Evolutionary conservation across 2,113 vertebrate genomes (phyloP).

Genomic region (Sialia sialis): DNA sequence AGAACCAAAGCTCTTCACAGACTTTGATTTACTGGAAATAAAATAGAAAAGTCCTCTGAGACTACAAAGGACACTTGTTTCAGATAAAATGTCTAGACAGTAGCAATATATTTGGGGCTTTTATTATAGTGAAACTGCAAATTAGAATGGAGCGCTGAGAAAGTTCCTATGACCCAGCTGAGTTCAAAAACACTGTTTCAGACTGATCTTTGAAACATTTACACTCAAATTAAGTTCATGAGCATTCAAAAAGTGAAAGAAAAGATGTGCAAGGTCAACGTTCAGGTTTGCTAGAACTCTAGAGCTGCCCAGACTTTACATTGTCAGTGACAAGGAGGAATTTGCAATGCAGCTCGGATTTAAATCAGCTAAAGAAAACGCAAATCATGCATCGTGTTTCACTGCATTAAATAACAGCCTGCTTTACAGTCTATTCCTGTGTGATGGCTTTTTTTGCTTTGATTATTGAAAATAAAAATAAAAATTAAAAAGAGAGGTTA

Average conservation of each 20-base stretch:
- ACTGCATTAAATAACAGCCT: neutral
- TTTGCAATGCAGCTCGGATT: slow-evolving; percentile 13
- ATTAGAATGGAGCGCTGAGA: slow-evolving; percentile 79
- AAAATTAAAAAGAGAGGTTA: neutral
- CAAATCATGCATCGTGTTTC: neutral
- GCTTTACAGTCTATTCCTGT: neutral
- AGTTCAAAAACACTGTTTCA: slow-evolving; percentile 73
- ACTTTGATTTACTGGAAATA: slow-evolving; percentile 96
- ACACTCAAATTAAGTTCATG: slow-evolving; percentile 62
- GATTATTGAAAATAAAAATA: neutral
- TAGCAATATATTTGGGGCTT: slow-evolving; percentile 83
- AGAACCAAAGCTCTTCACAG: slow-evolving; percentile 82
- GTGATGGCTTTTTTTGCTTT: neutral
- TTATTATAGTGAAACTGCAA: slow-evolving; percentile 84
- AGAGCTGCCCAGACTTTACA: slow-evolving; percentile 8
- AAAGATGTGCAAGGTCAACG: slow-evolving; percentile 31
- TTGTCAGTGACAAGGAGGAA: slow-evolving; percentile 1
- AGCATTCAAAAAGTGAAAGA: slow-evolving; percentile 43
- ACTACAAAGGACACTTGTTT: slow-evolving; percentile 87
- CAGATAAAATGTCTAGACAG: slow-evolving; percentile 87
- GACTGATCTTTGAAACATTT: slow-evolving; percentile 62
- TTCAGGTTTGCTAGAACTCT: slow-evolving; percentile 34
- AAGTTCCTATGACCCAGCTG: slow-evolving; percentile 75
- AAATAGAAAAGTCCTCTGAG: slow-evolving; percentile 88
- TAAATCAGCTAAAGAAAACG: neutral